Base-by-base conservation (phyloP, 2,888 invertebrate genomes). In the Penaeus monodon region DNA sequence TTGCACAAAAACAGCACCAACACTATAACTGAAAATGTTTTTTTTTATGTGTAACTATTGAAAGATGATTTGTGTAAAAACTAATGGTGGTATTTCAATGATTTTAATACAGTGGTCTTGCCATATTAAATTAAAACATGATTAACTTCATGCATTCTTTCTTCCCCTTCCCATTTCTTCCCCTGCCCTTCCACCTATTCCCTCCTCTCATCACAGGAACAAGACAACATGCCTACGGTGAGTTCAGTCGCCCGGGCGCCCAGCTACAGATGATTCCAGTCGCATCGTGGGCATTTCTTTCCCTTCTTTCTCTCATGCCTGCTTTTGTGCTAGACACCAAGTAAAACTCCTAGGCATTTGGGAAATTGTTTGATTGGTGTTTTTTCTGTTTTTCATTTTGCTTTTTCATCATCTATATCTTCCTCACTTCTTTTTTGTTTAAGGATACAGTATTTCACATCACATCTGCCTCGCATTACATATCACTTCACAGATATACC, bases 141-240 rank as follows among this genome's bases (percentile, higher is more conserved):
- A 82, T 82, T 82, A 82, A 82, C 74, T 64, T 64, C 82, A 74
- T 68, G 27, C 57, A 24, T 38, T 70, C 24, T 84, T 33, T 33
- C 68, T 78, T 78, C 79, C 33, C 57, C 78, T 70, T 24, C 63
- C n/a, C n/a, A 44, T 77, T 57, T 63, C n/a, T 68, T 57, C 38
- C 24, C 68, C 17, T 78, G 17, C 33, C 78, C 70, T 79, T 84
- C 33, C 57, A 68, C 33, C 57, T 70, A 14, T 27, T 44, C 77
- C 63, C 49, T 29, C 66, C 68, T 49, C 24, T 63, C 38, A 57
- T 77, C 86, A 82, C 78, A 86, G 86, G 86, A 86, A 82, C 86
- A 86, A 68, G 78, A 86, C 86, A 77, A 38, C 86, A 68, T 78
- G 77, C 68, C 82, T 70, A 76, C 76, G 86, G 86, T 86, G 86